Percentiles rank a stretch among this genome's conserved stretches.
phyloP scores from a whole-genome alignment of 2,797 vertebrate species.

The Acanthopagrus latus region DNA sequence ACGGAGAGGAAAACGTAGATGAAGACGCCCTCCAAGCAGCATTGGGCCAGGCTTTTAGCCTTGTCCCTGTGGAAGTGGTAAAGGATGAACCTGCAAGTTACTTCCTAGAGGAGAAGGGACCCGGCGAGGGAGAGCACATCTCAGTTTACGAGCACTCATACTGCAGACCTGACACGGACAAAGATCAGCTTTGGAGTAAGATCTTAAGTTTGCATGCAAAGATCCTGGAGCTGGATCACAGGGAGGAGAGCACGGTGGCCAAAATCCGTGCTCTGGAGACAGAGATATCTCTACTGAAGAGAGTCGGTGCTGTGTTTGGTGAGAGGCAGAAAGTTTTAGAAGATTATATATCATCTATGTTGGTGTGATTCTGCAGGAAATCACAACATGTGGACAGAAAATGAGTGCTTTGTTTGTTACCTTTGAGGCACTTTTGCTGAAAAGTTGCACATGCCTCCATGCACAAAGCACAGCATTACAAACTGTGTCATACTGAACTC shows the following conservation, averaged over 20 bases:
- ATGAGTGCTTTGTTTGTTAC: neutral
- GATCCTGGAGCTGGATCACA: conserved; percentile 86
- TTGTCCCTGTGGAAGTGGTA: conserved; percentile 54
- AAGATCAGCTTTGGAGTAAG: conserved; percentile 89
- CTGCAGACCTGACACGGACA: conserved; percentile 86
- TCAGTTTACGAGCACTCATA: conserved; percentile 88
- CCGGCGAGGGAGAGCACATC: conserved; percentile 51
- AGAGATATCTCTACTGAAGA: conserved; percentile 85
- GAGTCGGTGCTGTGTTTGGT: conserved; percentile 86
- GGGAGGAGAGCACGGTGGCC: conserved; percentile 87
- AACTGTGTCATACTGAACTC: neutral
- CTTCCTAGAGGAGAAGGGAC: conserved; percentile 56
- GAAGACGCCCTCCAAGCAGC: conserved; percentile 35
- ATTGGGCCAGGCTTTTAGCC: conserved; percentile 51
- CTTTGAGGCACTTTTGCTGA: neutral
- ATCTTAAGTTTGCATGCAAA: conserved; percentile 89
- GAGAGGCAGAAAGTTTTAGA: conserved; percentile 89
- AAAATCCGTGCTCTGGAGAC: conserved; percentile 87
- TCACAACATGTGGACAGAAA: neutral
- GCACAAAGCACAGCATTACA: neutral
- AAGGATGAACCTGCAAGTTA: neutral
- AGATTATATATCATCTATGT: conserved; percentile 85
- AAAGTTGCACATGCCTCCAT: conserved; percentile 5
- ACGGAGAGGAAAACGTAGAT: conserved; percentile 23
- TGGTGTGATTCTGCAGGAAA: conserved; percentile 51